phyloP scores from a whole-genome alignment of 2,797 vertebrate genomes.

The Graptemys geographica region DNA sequence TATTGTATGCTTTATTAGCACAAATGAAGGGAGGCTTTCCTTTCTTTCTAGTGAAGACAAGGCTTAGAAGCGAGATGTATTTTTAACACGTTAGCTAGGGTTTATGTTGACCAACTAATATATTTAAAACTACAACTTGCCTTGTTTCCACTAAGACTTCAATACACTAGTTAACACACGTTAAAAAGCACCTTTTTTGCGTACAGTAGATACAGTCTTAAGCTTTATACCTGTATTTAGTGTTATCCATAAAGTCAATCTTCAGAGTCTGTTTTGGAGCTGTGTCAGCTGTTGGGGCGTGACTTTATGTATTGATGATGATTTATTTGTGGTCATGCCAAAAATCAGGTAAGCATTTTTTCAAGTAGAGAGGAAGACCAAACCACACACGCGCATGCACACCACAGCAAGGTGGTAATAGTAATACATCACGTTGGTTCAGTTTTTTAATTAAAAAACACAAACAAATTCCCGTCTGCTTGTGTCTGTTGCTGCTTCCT shows the following conservation, averaged over 20 bases:
- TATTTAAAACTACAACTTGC: background rate
- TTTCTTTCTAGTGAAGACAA: too few relatives aligned
- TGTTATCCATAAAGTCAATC: background rate
- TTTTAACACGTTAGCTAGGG: background rate
- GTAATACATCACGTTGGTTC: background rate
- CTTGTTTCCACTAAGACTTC: background rate
- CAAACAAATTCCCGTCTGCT: background rate
- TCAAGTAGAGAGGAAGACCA: background rate
- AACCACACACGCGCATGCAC: background rate
- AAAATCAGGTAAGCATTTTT: background rate
- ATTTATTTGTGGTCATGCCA: background rate
- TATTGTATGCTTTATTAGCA: background rate
- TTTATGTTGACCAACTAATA: background rate
- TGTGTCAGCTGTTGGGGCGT: background rate
- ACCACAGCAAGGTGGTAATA: background rate
- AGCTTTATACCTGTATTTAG: background rate
- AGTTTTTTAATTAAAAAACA: background rate
- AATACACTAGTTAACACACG: background rate
- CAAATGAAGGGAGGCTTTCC: background rate
- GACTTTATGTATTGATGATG: background rate
- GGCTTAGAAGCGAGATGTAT: too few relatives aligned
- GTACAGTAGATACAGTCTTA: background rate
- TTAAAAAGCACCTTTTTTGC: background rate
- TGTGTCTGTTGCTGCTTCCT: background rate
- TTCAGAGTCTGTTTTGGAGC: background rate